A percentile compares a stretch with the other conserved stretches of the same genome.
phyloP scores from a whole-genome alignment of 2,113 vertebrate genomes.

The Dasyornis broadbenti region DNA sequence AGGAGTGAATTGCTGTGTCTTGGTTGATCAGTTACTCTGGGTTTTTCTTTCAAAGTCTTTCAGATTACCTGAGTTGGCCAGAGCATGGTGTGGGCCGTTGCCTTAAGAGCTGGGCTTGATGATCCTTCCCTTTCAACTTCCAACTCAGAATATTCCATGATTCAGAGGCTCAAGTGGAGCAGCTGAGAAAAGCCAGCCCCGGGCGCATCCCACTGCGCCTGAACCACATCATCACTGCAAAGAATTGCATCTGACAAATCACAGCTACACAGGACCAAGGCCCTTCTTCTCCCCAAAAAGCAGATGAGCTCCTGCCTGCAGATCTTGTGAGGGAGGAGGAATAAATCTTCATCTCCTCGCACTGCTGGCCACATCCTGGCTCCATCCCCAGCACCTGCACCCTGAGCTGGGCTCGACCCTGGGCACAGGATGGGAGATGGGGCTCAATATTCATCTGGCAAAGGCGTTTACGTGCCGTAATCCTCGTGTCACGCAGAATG shows the following conservation, averaged over 20 bases:
- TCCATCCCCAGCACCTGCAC: too few species aligned
- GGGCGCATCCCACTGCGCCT: background rate
- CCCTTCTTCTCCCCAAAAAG: background rate
- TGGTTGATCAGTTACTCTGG: fast-evolving
- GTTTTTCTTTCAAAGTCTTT: background rate
- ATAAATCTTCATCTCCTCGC: background rate
- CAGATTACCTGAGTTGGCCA: too few species aligned
- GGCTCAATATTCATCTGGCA: background rate
- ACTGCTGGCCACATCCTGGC: fast-evolving
- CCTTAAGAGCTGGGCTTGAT: too few species aligned
- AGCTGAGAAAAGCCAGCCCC: background rate
- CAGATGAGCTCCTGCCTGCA: background rate
- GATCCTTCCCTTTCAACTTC: background rate
- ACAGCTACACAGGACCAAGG: fast-evolving
- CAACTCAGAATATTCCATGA: background rate
- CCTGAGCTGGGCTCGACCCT: fast-evolving
- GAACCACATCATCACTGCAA: background rate
- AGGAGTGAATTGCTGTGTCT: background rate
- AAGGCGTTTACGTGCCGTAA: background rate
- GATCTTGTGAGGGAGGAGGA: background rate
- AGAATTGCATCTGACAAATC: background rate
- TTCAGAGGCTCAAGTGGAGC: background rate
- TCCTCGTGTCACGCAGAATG: background rate
- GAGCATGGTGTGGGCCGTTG: background rate
- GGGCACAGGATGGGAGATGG: background rate